Evolutionary conservation across 2,113 vertebrate species (phyloP).

Genomic region (Leucopsar rothschildi): DNA sequence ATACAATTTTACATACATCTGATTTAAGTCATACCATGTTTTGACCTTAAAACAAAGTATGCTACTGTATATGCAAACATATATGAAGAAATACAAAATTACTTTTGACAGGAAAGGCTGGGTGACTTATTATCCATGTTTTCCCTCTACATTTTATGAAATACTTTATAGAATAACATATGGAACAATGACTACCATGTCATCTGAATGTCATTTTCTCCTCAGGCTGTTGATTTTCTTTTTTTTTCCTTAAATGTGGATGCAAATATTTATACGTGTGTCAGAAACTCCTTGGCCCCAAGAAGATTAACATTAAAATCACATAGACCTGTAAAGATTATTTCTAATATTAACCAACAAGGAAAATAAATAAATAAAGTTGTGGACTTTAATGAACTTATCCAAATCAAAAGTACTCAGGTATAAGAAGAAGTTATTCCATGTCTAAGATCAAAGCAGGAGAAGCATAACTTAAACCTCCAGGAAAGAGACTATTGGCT

Average conservation of each 20-base stretch:
- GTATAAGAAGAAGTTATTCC: not conserved
- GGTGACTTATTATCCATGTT: not conserved
- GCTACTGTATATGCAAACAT: not conserved
- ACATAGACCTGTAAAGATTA: not conserved
- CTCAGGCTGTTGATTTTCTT: not conserved
- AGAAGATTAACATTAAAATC: not conserved
- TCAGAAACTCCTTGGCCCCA: not conserved
- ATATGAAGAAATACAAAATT: not conserved
- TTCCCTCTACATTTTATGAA: not conserved
- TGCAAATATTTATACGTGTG: not conserved
- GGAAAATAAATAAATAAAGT: not conserved
- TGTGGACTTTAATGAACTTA: not conserved
- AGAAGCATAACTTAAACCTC: slow-evolving; percentile 3
- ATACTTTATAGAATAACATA: not conserved
- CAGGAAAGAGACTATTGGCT: not conserved
- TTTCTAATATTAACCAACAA: not conserved
- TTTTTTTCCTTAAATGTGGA: not conserved
- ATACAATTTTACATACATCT: not conserved
- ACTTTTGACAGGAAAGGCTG: not conserved
- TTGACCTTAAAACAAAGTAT: not conserved
- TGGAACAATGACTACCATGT: not conserved
- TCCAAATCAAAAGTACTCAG: not conserved
- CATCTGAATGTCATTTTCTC: not conserved
- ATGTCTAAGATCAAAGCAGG: not conserved
- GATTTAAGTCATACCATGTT: not conserved